phyloP scores from a whole-genome alignment of 2,888 invertebrate genomes.

The Phaonia tiefii region DNA sequence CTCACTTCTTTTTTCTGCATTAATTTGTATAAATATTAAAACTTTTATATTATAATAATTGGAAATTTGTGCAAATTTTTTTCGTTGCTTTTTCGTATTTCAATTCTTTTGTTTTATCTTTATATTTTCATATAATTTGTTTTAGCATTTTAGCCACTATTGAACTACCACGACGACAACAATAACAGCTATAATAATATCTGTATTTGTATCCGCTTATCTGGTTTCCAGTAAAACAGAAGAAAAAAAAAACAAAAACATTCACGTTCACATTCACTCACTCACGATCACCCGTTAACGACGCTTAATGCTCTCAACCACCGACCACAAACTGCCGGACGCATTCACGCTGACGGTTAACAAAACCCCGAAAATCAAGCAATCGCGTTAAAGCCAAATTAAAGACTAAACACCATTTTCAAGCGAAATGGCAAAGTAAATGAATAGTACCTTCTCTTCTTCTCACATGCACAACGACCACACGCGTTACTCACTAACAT shows the following conservation, averaged over 20 bases:
- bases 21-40: background rate
- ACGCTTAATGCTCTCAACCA: conserved; percentile 11
- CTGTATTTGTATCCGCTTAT: conserved; percentile 57
- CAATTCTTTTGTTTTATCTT: conserved; percentile 4
- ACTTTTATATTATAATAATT: conserved; percentile 9
- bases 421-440: conserved; percentile 28
- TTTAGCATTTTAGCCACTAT: conserved; percentile 30
- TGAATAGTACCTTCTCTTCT: conserved; percentile 8
- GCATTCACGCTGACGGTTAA: background rate
- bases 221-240: conserved; percentile 38
- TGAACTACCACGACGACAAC: conserved; percentile 2
- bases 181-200: conserved; percentile 4
- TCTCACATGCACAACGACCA: background rate
- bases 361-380: conserved; percentile 50
- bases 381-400: conserved; percentile 77
- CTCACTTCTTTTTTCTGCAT: conserved; percentile 6
- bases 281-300: conserved; percentile 54
- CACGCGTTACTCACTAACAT: too few relatives aligned
- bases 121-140: conserved; percentile 17
- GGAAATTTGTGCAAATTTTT: conserved; percentile 27
- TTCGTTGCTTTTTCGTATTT: conserved; percentile 27
- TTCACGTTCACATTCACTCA: conserved; percentile 22
- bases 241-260: too few relatives aligned
- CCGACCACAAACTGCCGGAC: conserved; percentile 27
- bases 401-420: conserved; percentile 72